Conservation (phyloP, 2,888 invertebrate genomes). For the Elegia similella region DNA sequence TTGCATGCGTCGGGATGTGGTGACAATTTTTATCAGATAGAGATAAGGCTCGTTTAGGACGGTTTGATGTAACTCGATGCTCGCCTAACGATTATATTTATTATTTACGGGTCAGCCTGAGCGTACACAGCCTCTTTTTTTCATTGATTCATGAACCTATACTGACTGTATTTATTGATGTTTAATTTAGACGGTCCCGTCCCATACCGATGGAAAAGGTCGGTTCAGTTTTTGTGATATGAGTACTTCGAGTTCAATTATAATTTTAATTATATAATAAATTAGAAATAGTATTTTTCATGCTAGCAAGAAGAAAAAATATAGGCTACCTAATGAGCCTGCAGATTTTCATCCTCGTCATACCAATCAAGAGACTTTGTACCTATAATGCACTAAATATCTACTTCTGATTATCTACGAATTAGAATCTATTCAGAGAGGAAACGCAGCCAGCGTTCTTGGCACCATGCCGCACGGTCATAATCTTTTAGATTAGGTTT, state of each 20-base stretch:
- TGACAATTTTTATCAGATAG: conserved; percentile 72
- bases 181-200: background rate
- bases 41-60: conserved; percentile 70
- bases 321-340: no score
- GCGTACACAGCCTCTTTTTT: background rate
- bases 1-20: conserved; percentile 60
- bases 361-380: no score
- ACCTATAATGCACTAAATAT: no score
- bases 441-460: no score
- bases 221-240: background rate
- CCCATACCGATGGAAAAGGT: background rate
- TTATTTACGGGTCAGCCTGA: conserved; percentile 51
- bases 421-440: no score
- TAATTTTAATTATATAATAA: background rate
- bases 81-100: conserved; percentile 52
- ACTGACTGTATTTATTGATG: background rate
- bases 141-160: background rate
- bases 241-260: background rate
- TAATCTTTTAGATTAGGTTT: no score
- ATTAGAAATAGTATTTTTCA: no score
- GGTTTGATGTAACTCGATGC: conserved; percentile 71
- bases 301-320: no score
- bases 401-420: no score
- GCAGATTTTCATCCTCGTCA: no score
- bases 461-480: no score